Evolutionary conservation across 1,140 invertebrate genomes (phyloP).

Genomic region (Trachelipus rathkii): DNA sequence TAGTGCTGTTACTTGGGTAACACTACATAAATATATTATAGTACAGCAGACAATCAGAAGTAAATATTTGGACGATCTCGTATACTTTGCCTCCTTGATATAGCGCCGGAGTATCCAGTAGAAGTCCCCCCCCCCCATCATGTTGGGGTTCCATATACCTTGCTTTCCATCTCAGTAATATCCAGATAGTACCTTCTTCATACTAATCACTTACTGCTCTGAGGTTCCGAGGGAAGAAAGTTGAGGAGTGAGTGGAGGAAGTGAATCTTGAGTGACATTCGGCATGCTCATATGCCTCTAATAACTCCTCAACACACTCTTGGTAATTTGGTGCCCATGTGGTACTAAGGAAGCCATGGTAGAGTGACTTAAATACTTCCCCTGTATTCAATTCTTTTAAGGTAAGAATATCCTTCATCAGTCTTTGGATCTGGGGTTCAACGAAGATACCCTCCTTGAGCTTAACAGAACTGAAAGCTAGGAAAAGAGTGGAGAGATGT

Average conservation of each 20-base stretch:
- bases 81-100: not conserved
- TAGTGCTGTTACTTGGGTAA: too few relatives aligned
- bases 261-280: not conserved
- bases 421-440: too few relatives aligned
- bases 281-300: not conserved
- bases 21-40: not conserved
- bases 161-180: not conserved
- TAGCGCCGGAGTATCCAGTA: not conserved
- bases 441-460: conserved; percentile 5
- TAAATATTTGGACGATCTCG: not conserved
- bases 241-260: not conserved
- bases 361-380: not conserved
- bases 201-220: not conserved
- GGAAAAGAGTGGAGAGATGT: not conserved
- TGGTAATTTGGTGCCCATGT: not conserved
- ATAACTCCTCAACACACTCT: not conserved
- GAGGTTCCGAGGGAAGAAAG: not conserved
- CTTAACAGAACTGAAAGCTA: not conserved
- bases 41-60: not conserved
- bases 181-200: not conserved
- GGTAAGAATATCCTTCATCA: not conserved
- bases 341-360: not conserved
- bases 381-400: not conserved
- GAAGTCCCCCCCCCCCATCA: not conserved
- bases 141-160: not conserved